Evolutionary conservation across 2,113 vertebrate species (phyloP), one percentile per base, ranked within the genome.

Genomic region (Petaurus breviceps): DNA sequence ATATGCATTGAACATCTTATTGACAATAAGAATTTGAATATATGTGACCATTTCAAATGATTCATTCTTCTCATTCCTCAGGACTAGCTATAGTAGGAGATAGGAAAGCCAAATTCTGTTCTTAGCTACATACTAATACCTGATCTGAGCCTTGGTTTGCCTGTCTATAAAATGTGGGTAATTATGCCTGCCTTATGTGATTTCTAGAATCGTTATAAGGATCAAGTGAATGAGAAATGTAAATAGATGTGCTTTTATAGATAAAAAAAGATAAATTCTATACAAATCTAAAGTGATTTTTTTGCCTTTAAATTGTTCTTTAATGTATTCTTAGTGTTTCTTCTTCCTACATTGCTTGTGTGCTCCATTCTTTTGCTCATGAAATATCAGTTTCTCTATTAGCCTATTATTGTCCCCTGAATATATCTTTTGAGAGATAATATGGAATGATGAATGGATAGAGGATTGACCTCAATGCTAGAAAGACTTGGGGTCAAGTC

Each of bases 161-260:
- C 91, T 47, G 46, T 52, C 53, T 57, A 1, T 43, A 90, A 96
- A 96, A 77, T 53, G 51, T 37, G 43, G 61, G 89, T 37, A 57
- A 95, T 51, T 51, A 43, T 92, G 55, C 50, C 26, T 14, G 37
- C 28, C 43, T 14, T 91, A 84, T 84, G 16, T 84, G 68, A 14
- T n/a, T 77, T 77, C 37, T 92, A 0, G 3, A 51, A 52, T 51
- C 14, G 3, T 50, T 47, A 26, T 3, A 93, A 47, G 57, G 28
- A 89, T 51, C 93, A 93, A 91, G 54, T 92, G 46, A 95, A 2
- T 95, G 53, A 95, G 3, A 84, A 91, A 93, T 91, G 90, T 5
- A 28, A 5, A n/a, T 55, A 55, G 68, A 47, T 43, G 19, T n/a
- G 50, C 93, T 94, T 94, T 94, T 84, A 94, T n/a, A n/a, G n/a